Evolutionary conservation across 2,888 invertebrate genomes (phyloP), one percentile per base, ranked within the genome.

Genomic region (Linhomoeus sp.): DNA sequence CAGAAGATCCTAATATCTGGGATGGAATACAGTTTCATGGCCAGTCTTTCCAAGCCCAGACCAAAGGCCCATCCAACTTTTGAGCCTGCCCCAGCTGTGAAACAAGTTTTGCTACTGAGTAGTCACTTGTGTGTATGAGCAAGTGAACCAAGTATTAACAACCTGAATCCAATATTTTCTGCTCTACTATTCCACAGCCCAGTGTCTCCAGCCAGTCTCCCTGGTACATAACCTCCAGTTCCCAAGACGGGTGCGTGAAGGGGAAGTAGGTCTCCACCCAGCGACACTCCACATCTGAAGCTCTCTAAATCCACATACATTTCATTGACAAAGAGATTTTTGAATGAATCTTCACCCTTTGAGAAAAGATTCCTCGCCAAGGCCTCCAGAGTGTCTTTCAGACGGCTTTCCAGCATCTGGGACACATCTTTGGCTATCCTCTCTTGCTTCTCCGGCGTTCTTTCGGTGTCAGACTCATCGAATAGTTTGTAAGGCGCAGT

Each of bases 181-280:
- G 87, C 48, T 83, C 75, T 64, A 92, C 81, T 44, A 99, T 81
- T 12, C 97, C 97, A 68, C 88, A 92, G 2, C 97, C 97, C 2
- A 97, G 72, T 19, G 92, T 75, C 69, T 99, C 97, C 56, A 94
- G 63, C 94, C 94, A 99, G 47, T 80, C 73, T 51, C 75, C 78
- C 52, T 63, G 55, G 58, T 78, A 76, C 56, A 73, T 76, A 38
- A 94, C 78, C 73, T 97, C 94, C 49, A 99, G 67, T 66, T 99
- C 97, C 84, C 86, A 99, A 0, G 92, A 94, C 0, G 97, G 97
- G 69, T 92, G 88, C 0, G 97, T 99, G 63, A 99, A 99, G 0
- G 97, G 97, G 61, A 99, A 99, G 64, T 81, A 82, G 2, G 83
- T 78, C 47, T 85, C 80, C 1, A 58, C 55, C 48, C 35, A 42